Conservation (phyloP, 2,113 vertebrate species). For the Labeo catla region DNA sequence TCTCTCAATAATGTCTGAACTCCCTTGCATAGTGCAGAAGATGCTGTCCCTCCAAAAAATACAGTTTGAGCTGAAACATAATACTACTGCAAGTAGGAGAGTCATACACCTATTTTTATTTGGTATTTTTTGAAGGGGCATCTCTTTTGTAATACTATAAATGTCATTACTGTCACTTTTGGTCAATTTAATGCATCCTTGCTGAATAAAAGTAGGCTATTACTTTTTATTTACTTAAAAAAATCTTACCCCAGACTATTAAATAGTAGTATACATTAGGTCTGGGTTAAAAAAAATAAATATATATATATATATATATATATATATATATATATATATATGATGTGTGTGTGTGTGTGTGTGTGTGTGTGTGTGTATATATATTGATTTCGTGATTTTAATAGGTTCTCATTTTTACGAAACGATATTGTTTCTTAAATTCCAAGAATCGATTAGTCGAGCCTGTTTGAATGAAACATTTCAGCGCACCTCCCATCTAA, state of each 20-base stretch:
- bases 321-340: no score
- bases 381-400: no score
- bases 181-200: neutral
- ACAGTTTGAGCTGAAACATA: neutral
- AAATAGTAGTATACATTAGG: neutral
- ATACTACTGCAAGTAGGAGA: neutral
- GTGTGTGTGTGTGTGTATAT: no score
- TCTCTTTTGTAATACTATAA: neutral
- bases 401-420: no score
- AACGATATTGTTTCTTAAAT: no score
- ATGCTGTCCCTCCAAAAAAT: neutral
- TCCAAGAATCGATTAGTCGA: no score
- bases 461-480: no score
- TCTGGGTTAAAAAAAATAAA: no score
- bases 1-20: slow-evolving; percentile 62
- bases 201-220: neutral
- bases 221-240: neutral
- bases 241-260: neutral
- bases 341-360: no score
- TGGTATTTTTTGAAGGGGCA: neutral
- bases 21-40: neutral
- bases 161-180: neutral
- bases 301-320: no score
- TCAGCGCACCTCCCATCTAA: no score
- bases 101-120: neutral